These are phyloP conservation scores for Trichonephila inaurata DNA, from an alignment of 1,140 invertebrate genomes.

Conservation along the genomic window DNA sequence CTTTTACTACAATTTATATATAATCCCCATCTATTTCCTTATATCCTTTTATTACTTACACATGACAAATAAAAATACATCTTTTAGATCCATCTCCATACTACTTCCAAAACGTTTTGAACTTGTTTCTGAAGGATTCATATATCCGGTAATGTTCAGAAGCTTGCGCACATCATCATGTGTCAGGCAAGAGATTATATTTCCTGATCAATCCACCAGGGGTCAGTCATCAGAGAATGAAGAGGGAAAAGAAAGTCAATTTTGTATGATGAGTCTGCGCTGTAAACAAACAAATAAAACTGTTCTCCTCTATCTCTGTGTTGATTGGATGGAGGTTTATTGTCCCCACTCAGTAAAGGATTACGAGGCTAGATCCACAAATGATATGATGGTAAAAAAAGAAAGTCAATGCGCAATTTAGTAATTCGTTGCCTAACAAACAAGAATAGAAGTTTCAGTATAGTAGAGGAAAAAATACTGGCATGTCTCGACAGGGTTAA, in stretches of 20 bases:
- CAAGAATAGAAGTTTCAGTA: not conserved
- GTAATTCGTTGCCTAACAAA: not conserved
- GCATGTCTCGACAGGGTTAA: too few relatives aligned
- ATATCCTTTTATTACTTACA: too few relatives aligned
- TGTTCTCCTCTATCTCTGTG: not conserved
- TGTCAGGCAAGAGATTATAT: not conserved
- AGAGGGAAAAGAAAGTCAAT: slow-evolving; percentile 1
- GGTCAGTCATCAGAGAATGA: not conserved
- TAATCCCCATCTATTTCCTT: too few relatives aligned
- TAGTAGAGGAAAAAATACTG: too few relatives aligned
- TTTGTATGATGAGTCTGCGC: not conserved
- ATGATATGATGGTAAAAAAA: not conserved
- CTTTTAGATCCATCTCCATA: too few relatives aligned
- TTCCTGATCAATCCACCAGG: not conserved
- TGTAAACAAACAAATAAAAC: slow-evolving; percentile 18
- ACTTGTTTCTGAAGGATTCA: not conserved
- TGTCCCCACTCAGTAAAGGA: not conserved
- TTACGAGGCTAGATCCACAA: not conserved
- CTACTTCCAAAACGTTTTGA: too few relatives aligned
- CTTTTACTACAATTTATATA: too few relatives aligned
- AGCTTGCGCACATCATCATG: not conserved
- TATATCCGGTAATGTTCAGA: not conserved
- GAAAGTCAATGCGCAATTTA: slow-evolving; percentile 3
- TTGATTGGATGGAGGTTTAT: not conserved
- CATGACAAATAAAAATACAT: too few relatives aligned